Percentiles rank a stretch among this genome's conserved stretches.
These are phyloP conservation scores for Catharus minimus DNA, from an alignment of 2,113 vertebrate species.

Conservation along the genomic window DNA sequence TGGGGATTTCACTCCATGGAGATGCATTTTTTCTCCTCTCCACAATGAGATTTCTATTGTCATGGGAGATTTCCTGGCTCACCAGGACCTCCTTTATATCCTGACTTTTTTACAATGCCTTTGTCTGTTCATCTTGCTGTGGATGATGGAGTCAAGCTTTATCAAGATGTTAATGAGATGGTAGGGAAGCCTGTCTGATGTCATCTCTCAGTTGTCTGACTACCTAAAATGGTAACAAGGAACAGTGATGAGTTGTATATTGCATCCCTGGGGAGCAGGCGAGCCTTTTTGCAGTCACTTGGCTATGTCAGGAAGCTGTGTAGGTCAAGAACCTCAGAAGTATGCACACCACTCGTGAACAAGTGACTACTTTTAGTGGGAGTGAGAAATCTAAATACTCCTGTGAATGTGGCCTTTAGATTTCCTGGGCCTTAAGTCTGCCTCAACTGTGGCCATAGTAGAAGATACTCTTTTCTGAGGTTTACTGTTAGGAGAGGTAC, in stretches of 20 bases:
- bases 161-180: slow-evolving; percentile 39
- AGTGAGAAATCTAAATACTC: background rate
- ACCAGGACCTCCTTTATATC: slow-evolving; percentile 15
- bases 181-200: slow-evolving; percentile 21
- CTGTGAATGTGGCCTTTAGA: background rate
- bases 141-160: slow-evolving; percentile 13
- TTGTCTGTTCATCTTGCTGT: slow-evolving; percentile 7
- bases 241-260: background rate
- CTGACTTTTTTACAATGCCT: background rate
- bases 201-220: background rate
- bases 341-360: background rate
- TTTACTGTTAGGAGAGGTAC: background rate
- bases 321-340: background rate
- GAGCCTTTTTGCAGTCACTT: background rate
- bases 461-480: background rate
- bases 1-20: background rate
- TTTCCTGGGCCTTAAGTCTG: background rate
- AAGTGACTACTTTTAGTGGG: background rate
- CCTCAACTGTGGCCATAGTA: background rate
- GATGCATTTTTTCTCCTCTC: background rate
- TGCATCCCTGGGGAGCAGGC: background rate
- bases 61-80: slow-evolving; percentile 4
- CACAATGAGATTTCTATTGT: slow-evolving; percentile 19
- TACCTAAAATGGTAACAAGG: slow-evolving; percentile 34
- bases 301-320: background rate